Percentiles rank a stretch among this genome's conserved stretches.
Evolutionary conservation across 2,888 invertebrate genomes (phyloP).

Genomic region (Morpho achilles): DNA sequence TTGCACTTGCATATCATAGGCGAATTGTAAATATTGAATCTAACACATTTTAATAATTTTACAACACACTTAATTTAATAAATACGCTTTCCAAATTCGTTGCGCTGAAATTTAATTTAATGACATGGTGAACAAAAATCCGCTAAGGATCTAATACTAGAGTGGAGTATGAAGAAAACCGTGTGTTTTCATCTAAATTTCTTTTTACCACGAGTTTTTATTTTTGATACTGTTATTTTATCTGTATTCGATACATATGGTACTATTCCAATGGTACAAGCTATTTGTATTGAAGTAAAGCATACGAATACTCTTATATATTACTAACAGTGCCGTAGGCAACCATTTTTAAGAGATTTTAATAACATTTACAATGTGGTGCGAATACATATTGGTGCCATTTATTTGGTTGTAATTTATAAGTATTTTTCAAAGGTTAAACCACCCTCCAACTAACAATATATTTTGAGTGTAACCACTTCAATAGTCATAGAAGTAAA

Average conservation of each 20-base stretch:
- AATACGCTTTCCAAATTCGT: slow-evolving; percentile 23
- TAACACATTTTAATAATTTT: slow-evolving; percentile 47
- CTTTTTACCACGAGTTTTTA: slow-evolving; percentile 27
- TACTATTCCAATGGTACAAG: slow-evolving; percentile 17
- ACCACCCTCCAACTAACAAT: slow-evolving; percentile 40
- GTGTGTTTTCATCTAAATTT: slow-evolving; percentile 21
- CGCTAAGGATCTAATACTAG: slow-evolving; percentile 7
- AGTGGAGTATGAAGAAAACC: slow-evolving; percentile 8
- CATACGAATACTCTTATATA: slow-evolving; percentile 19
- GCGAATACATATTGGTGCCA: slow-evolving; percentile 70
- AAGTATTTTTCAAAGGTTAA: slow-evolving; percentile 61
- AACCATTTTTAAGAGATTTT: slow-evolving; percentile 28
- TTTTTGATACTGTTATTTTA: slow-evolving; percentile 30
- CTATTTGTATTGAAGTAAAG: slow-evolving; percentile 25
- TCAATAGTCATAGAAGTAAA: slow-evolving; percentile 29
- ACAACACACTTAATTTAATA: slow-evolving; percentile 21
- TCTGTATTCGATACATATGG: slow-evolving; percentile 26
- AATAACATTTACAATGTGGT: slow-evolving; percentile 44
- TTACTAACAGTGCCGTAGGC: slow-evolving; percentile 21
- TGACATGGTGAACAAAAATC: slow-evolving; percentile 16
- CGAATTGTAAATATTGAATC: slow-evolving; percentile 65
- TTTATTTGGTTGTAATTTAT: slow-evolving; percentile 71
- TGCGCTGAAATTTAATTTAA: slow-evolving; percentile 26
- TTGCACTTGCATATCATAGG: slow-evolving; percentile 78
- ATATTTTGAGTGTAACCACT: slow-evolving; percentile 29